A percentile compares a stretch with the other conserved stretches of the same genome.
phyloP scores from a whole-genome alignment of 2,113 vertebrate species.

The Salvelinus alpinus region DNA sequence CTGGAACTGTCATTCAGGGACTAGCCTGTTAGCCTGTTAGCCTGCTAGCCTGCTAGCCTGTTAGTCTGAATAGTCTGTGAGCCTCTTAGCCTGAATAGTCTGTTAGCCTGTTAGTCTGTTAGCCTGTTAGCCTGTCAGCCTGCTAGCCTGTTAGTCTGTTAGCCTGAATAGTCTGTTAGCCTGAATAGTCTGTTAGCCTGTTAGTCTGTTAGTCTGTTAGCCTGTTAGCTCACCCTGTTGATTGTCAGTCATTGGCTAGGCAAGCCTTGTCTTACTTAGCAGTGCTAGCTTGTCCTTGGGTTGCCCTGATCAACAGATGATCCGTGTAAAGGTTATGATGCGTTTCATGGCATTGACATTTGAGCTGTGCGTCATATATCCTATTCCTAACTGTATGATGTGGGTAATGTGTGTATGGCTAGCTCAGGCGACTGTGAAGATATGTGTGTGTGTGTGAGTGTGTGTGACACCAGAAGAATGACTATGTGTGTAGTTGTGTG shows the following conservation, averaged over 20 bases:
- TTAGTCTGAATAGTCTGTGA: no score
- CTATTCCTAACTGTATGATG: conserved; percentile 1
- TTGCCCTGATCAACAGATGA: no score
- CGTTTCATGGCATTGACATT: conserved; percentile 9
- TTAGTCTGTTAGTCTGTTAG: no score
- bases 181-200: rapidly evolving
- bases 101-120: no score
- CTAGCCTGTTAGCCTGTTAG: no score
- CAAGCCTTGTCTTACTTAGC: not conserved
- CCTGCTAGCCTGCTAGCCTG: no score
- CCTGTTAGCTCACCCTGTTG: not conserved
- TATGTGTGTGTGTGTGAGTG: conserved; percentile 7
- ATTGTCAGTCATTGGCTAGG: not conserved
- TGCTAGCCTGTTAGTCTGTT: no score
- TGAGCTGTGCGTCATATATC: conserved; percentile 39
- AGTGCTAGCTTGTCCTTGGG: not conserved
- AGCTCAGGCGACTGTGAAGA: not conserved
- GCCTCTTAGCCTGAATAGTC: no score
- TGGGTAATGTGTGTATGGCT: conserved; percentile 6
- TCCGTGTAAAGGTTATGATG: no score
- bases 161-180: no score
- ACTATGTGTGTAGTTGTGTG: not conserved
- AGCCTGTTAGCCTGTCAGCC: no score
- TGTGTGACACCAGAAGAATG: not conserved
- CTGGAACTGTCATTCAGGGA: not conserved